phyloP scores from a whole-genome alignment of 2,888 invertebrate genomes.

The Eristalinus aeneus region DNA sequence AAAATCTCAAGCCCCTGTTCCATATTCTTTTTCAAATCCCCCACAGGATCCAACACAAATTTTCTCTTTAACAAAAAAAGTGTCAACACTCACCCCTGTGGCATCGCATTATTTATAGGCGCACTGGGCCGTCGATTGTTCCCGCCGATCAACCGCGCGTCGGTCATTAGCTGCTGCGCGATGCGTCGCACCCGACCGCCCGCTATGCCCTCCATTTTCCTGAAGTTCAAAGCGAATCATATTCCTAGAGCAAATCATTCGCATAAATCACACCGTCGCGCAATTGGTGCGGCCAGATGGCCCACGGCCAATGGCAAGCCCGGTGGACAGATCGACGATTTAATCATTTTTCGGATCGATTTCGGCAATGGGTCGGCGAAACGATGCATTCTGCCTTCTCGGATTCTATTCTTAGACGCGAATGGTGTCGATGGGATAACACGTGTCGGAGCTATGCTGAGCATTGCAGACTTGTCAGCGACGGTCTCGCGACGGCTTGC shows the following conservation, averaged over 20 bases:
- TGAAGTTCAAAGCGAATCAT: constrained; percentile 63
- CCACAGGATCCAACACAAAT: background rate
- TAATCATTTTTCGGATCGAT: constrained; percentile 31
- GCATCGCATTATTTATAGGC: constrained; percentile 10
- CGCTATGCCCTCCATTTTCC: constrained; percentile 27
- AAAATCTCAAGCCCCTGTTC: too few species aligned
- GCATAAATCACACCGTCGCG: constrained; percentile 37
- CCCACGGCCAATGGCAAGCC: constrained; percentile 19
- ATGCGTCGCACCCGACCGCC: background rate
- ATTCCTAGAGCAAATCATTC: constrained; percentile 48
- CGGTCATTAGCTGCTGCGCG: background rate
- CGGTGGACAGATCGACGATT: background rate
- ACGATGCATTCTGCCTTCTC: background rate
- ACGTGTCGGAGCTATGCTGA: constrained; percentile 28
- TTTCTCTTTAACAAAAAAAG: background rate
- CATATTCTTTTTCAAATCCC: too few species aligned
- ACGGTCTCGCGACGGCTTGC: background rate
- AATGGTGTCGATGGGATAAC: constrained; percentile 24
- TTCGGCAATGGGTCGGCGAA: constrained; percentile 24
- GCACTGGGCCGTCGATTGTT: background rate
- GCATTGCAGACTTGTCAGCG: constrained; percentile 14
- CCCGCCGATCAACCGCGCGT: background rate
- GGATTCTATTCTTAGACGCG: constrained; percentile 3
- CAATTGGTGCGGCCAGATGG: constrained; percentile 2
- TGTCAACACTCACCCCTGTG: constrained; percentile 10